Evolutionary conservation across 2,888 invertebrate species (phyloP).

Genomic region (Acleris holmiana): DNA sequence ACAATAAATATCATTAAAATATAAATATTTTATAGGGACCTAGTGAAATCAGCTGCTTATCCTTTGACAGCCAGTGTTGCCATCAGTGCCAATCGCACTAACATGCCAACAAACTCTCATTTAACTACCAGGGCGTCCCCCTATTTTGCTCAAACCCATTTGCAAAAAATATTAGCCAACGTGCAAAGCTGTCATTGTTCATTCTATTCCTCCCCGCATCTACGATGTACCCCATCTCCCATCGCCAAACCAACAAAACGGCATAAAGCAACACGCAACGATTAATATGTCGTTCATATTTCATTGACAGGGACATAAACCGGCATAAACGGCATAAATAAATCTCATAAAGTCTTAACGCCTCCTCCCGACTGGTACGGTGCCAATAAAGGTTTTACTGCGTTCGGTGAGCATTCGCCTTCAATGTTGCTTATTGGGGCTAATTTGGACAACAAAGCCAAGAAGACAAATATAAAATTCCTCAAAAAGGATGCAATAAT

Average conservation of each 20-base stretch:
- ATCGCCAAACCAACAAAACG: conserved; percentile 23
- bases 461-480: no score
- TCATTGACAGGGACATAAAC: conserved; percentile 51
- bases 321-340: conserved; percentile 53
- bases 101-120: no score
- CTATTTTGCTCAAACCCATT: background rate
- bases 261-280: conserved; percentile 40
- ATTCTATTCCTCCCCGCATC: conserved; percentile 5
- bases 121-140: no score
- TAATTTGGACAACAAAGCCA: background rate
- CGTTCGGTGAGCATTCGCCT: conserved; percentile 10
- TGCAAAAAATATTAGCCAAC: background rate
- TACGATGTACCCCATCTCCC: conserved; percentile 1
- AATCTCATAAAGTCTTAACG: conserved; percentile 54
- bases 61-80: no score
- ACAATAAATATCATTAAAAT: no score
- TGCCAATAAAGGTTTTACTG: conserved; percentile 27
- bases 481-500: no score
- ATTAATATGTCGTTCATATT: conserved; percentile 51
- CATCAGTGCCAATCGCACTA: no score
- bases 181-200: background rate
- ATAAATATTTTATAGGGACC: no score
- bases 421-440: background rate
- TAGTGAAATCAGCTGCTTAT: no score
- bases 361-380: conserved; percentile 50